phyloP scores from a whole-genome alignment of 1,140 invertebrate genomes.

The Dryas iulia region DNA sequence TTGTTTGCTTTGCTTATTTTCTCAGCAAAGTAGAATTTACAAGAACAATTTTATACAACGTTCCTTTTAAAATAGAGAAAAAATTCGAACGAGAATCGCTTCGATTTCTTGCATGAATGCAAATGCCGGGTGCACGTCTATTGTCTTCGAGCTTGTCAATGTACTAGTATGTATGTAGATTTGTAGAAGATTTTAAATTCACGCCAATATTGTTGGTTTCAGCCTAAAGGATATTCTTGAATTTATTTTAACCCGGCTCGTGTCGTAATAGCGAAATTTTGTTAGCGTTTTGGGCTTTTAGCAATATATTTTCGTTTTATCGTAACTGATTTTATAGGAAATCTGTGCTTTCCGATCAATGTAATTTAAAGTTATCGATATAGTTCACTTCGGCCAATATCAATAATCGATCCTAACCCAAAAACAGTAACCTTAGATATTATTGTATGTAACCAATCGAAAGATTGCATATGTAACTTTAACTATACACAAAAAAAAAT shows the following conservation, averaged over 20 bases:
- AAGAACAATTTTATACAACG: background rate
- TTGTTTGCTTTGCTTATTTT: background rate
- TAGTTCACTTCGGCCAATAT: too few relatives aligned
- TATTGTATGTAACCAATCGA: too few relatives aligned
- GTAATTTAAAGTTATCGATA: too few relatives aligned
- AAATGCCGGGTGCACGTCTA: slow-evolving; percentile 23
- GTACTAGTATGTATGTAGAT: slow-evolving; percentile 30
- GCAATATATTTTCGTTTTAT: too few relatives aligned
- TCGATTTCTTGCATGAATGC: slow-evolving; percentile 34
- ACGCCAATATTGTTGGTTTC: slow-evolving; percentile 33
- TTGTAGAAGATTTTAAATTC: slow-evolving; percentile 45
- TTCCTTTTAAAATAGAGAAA: slow-evolving; percentile 3
- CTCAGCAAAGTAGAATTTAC: background rate
- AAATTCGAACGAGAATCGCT: slow-evolving; percentile 21
- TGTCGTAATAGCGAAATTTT: slow-evolving; percentile 1
- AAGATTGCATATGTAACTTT: too few relatives aligned
- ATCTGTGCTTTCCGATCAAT: too few relatives aligned
- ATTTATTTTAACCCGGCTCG: slow-evolving; percentile 25
- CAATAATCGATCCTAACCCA: too few relatives aligned
- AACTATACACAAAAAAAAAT: too few relatives aligned
- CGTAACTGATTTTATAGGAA: too few relatives aligned
- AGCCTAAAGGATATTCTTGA: slow-evolving; percentile 31
- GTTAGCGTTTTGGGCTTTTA: too few relatives aligned
- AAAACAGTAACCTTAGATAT: too few relatives aligned
- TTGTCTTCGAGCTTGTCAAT: slow-evolving; percentile 42